phyloP scores from a whole-genome alignment of 2,113 vertebrate genomes.

The Sceloporus undulatus region DNA sequence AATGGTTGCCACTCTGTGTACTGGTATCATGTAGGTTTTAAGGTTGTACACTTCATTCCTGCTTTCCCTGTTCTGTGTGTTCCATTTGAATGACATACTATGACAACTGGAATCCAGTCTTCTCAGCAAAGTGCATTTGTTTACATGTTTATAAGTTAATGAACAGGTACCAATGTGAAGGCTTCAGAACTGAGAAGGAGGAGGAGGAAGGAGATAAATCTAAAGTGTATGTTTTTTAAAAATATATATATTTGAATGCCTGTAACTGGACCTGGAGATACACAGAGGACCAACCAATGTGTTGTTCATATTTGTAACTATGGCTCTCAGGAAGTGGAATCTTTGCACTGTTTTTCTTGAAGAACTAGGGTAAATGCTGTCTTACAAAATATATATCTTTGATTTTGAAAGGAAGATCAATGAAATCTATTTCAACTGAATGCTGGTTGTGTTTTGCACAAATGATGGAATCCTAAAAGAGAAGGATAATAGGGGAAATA shows the following conservation, averaged over 20 bases:
- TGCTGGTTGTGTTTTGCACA: neutral
- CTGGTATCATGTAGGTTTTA: neutral
- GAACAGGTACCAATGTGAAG: conserved; percentile 28
- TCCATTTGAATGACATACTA: conserved; percentile 23
- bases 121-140: conserved; percentile 54
- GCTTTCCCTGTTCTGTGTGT: conserved; percentile 23
- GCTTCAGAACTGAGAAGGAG: conserved; percentile 47
- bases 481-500: too few relatives aligned
- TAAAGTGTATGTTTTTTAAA: conserved; percentile 9
- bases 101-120: conserved; percentile 34
- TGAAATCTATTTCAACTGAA: neutral
- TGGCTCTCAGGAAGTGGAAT: conserved; percentile 18
- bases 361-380: neutral
- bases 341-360: neutral
- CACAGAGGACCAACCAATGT: conserved; percentile 28
- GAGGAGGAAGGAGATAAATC: conserved; percentile 12
- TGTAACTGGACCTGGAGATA: conserved; percentile 14
- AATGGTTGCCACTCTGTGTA: neutral
- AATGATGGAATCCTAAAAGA: neutral
- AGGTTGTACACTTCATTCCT: conserved; percentile 34
- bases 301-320: conserved; percentile 44
- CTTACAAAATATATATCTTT: neutral
- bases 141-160: conserved; percentile 10
- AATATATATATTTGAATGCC: conserved; percentile 31
- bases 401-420: conserved; percentile 23